Evolutionary conservation across 1,140 invertebrate genomes (phyloP), one percentile per base, ranked within the genome.

Genomic region (Drosophila novamexicana): DNA sequence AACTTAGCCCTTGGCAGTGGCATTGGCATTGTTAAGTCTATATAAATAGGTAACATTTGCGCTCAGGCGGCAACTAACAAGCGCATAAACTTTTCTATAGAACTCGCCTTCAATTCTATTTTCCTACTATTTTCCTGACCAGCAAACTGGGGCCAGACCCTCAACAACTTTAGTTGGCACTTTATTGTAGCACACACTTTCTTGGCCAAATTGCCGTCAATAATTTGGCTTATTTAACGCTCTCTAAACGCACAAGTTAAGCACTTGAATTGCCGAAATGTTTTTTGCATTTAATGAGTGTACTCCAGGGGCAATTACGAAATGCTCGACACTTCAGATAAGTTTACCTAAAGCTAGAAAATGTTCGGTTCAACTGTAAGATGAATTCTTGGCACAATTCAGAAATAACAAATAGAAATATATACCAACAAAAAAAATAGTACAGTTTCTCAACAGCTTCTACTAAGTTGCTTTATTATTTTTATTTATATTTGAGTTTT

Each of bases 191-290:
- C 54, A 22, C 47, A 50, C 65, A 42, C 39, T 68, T 53, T 44
- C 49, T 50, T n/a, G 62, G 45, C 65, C 34, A 59, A 57, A 61
- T 50, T 61, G 40, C 39, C 50, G 67, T 62, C 32, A 62, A 67
- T 76, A 76, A 76, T 74, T 73, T 76, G 74, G 56, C 62, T 53
- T 61, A 67, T 67, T 67, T 76, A 56, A 76, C 50, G 74, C 54
- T 52, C 53, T 50, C 32, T 37, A 37, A 66, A 50, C 62, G 53
- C 47, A 49, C 56, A 37, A 61, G 65, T 49, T 70, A 36, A 18
- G 66, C 69, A 56, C 63, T 72, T 66, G 44, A 52, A 37, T 16
- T 42, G 63, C 32, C 37, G 3, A 62, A 61, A 44, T 56, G 49
- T 16, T 53, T 39, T 56, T 22, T 34, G 45, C 32, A 42, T 39